Percentiles rank a stretch among this genome's conserved stretches.
Evolutionary conservation across 2,797 vertebrate genomes (phyloP).

Genomic region (Intellagama lesueurii): DNA sequence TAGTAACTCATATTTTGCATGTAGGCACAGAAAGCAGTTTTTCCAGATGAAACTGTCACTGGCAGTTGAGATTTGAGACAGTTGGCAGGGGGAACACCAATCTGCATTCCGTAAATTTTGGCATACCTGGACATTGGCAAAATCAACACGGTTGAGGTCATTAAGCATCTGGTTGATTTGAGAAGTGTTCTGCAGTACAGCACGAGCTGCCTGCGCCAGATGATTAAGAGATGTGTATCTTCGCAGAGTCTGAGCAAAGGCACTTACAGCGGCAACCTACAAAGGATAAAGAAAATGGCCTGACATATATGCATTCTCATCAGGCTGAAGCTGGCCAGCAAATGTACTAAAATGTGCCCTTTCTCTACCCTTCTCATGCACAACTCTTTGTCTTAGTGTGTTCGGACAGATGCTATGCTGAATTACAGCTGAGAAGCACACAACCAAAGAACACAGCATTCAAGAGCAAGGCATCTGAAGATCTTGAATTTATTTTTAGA

Average conservation of each 20-base stretch:
- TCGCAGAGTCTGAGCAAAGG: conserved; percentile 89
- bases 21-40: conserved; percentile 20
- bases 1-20: neutral
- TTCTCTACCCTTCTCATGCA: neutral
- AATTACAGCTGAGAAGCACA: neutral
- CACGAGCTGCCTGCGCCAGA: conserved; percentile 86
- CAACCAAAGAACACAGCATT: neutral
- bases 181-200: conserved; percentile 86
- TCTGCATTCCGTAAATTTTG: neutral
- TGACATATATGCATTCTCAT: neutral
- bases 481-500: neutral
- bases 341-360: neutral
- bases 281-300: conserved; percentile 46
- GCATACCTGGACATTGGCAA: conserved; percentile 87
- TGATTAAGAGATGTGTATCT: conserved; percentile 89
- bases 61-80: conserved; percentile 5
- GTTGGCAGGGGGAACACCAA: neutral
- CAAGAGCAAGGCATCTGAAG: neutral
- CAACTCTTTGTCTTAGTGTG: neutral
- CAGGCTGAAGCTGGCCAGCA: neutral
- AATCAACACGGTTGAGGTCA: conserved; percentile 87
- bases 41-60: conserved; percentile 27
- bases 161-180: conserved; percentile 89
- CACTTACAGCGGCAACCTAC: conserved; percentile 88
- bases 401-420: neutral